Evolutionary conservation across 2,113 vertebrate species (phyloP).

Genomic region (Platysternon megacephalum): DNA sequence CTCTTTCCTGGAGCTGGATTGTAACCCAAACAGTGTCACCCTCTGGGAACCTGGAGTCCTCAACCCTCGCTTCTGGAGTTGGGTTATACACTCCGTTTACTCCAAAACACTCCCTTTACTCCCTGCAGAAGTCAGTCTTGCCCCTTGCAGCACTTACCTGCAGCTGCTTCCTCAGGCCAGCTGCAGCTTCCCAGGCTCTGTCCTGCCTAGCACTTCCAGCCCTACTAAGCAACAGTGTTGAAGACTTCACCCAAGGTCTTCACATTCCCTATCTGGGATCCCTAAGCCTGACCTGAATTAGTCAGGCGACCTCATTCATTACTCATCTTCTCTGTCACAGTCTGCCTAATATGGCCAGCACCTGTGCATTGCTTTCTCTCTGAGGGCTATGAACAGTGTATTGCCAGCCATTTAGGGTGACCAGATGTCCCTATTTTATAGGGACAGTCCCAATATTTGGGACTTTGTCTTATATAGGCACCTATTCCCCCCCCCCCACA

Average conservation of each 20-base stretch:
- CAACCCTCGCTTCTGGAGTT: not conserved
- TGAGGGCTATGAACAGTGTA: not conserved
- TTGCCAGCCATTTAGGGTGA: not conserved
- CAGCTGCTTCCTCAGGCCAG: not conserved
- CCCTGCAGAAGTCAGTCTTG: not conserved
- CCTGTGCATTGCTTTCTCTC: not conserved
- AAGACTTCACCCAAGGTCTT: not conserved
- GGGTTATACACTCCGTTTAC: not conserved
- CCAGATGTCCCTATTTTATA: too few relatives aligned
- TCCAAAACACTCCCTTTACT: not conserved
- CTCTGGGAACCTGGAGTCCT: not conserved
- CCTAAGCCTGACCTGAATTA: not conserved
- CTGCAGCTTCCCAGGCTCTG: not conserved
- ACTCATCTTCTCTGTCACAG: not conserved
- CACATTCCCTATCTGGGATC: not conserved
- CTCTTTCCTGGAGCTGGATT: not conserved
- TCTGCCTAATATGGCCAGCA: not conserved
- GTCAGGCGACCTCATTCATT: not conserved
- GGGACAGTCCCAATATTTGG: too few relatives aligned
- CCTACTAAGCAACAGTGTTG: not conserved
- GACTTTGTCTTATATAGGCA: too few relatives aligned
- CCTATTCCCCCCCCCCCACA: too few relatives aligned
- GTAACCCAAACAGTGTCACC: not conserved
- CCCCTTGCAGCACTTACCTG: not conserved
- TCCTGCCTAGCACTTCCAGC: not conserved